Evolutionary conservation across 2,113 vertebrate genomes (phyloP).

Genomic region (Oreochromis tanganicae): DNA sequence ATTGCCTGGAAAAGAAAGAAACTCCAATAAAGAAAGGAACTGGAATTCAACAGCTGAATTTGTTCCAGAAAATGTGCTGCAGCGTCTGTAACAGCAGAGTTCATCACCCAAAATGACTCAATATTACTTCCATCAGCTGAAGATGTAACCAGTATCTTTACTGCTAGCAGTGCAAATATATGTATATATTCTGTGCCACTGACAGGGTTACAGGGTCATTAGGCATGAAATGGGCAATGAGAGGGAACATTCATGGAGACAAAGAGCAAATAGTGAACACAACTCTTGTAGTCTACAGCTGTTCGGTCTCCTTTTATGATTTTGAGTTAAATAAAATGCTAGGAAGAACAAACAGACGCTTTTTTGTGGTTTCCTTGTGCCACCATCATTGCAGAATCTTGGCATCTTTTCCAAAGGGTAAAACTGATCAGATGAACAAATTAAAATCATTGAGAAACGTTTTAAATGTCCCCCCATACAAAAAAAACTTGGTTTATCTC

Average conservation of each 20-base stretch:
- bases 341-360: not conserved
- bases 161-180: not conserved
- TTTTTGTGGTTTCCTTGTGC: not conserved
- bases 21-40: not conserved
- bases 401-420: not conserved
- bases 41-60: not conserved
- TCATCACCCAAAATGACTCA: not conserved
- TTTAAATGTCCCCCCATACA: not conserved
- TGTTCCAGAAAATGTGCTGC: not conserved
- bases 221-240: not conserved
- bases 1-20: slow-evolving; percentile 62
- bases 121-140: not conserved
- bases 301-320: not conserved
- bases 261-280: not conserved
- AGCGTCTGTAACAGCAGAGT: not conserved
- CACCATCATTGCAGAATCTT: not conserved
- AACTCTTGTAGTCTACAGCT: not conserved
- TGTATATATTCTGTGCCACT: not conserved
- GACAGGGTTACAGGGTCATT: slow-evolving; percentile 3
- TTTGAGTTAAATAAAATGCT: not conserved
- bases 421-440: not conserved
- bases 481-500: not conserved
- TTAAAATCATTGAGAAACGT: not conserved
- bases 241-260: not conserved
- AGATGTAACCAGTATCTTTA: not conserved